These are phyloP conservation scores for Drosophila ustulata DNA, from an alignment of 2,888 invertebrate species.

Conservation along the genomic window DNA sequence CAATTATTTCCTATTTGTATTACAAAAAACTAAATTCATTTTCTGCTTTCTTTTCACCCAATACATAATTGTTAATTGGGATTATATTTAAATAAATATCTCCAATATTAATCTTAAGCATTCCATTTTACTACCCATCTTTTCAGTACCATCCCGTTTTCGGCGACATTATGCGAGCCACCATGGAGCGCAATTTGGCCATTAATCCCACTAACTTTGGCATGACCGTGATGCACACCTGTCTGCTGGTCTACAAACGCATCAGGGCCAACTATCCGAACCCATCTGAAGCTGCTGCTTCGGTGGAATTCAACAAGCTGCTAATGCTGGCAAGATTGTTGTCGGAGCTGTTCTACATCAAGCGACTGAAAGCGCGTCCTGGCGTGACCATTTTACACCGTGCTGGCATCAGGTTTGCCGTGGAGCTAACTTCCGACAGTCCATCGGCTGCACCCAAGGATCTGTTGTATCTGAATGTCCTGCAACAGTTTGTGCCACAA, in stretches of 20 bases:
- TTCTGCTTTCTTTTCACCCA: too few relatives aligned
- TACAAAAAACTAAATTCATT: too few relatives aligned
- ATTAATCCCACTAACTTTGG: constrained; percentile 54
- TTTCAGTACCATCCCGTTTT: constrained; percentile 35
- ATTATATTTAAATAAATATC: too few relatives aligned
- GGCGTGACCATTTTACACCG: constrained; percentile 48
- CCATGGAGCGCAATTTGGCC: constrained; percentile 44
- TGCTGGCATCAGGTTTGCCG: constrained; percentile 56
- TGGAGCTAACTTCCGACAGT: neutral
- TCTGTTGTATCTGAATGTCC: constrained; percentile 41
- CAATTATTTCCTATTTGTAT: too few relatives aligned
- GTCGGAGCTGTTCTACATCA: constrained; percentile 27
- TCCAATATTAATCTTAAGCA: too few relatives aligned
- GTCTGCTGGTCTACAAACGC: constrained; percentile 31
- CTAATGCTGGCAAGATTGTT: constrained; percentile 41
- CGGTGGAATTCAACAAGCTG: constrained; percentile 35
- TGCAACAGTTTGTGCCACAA: constrained; percentile 55
- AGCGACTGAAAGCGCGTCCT: constrained; percentile 34
- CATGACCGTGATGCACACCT: constrained; percentile 66
- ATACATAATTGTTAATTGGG: too few relatives aligned
- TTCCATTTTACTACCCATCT: too few relatives aligned
- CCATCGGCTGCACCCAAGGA: constrained; percentile 23
- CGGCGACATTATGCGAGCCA: constrained; percentile 55
- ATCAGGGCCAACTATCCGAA: constrained; percentile 18
- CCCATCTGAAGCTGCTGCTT: neutral